Conservation (phyloP, 2,113 vertebrate genomes). For the Galbula dea region DNA sequence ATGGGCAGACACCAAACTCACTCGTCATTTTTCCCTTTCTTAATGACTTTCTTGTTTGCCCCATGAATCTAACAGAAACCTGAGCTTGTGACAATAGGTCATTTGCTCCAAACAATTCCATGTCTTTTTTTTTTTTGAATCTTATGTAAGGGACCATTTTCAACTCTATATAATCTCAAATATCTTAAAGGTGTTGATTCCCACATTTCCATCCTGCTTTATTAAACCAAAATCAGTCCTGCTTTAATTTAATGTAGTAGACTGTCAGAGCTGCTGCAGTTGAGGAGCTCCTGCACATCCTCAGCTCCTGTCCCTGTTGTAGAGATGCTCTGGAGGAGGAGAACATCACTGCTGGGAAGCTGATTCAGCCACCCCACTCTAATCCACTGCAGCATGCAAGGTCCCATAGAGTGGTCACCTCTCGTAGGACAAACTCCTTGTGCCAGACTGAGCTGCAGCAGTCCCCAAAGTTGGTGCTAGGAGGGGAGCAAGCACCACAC, state of each 20-base stretch:
- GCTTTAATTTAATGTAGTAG: background rate
- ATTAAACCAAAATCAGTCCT: background rate
- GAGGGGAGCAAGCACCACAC: background rate
- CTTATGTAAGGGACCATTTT: background rate
- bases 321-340: background rate
- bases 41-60: background rate
- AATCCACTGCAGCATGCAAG: background rate
- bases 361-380: background rate
- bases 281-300: background rate
- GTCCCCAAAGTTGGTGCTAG: background rate
- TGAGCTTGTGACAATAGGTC: background rate
- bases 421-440: background rate
- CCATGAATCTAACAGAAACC: background rate
- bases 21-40: background rate
- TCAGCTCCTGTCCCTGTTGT: background rate
- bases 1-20: background rate
- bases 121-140: background rate
- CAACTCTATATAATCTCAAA: background rate
- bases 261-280: background rate
- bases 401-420: background rate
- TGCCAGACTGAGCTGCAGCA: background rate
- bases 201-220: background rate
- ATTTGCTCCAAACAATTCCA: background rate
- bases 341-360: background rate
- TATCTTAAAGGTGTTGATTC: background rate